Base-by-base conservation (phyloP, 1,140 invertebrate species). In the Bilobella aurantiaca region DNA sequence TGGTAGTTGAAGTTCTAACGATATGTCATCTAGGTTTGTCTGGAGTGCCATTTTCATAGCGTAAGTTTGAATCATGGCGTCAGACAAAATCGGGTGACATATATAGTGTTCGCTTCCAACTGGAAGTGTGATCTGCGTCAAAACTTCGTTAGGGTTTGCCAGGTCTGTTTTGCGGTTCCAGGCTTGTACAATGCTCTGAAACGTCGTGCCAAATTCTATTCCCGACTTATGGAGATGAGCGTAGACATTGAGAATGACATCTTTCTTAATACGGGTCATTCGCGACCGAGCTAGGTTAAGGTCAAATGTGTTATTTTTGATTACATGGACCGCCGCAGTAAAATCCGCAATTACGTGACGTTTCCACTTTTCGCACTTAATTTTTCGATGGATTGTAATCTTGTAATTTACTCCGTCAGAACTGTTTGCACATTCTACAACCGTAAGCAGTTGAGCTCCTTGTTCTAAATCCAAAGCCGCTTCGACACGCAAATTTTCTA, bases 11-110 rank as follows among this genome's bases (percentile, higher is more conserved):
- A 62, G 59, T 27, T 62, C 16, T 42, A 12, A 12, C 8, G 49
- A 12, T 53, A 18, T 23, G 25, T 23, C 49, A 14, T 12, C 5
- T 53, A 5, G 18, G 23, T 62, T 53, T 16, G 49, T 5, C 3
- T 23, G 8, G 3, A 53, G 21, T 14, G 21, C 21, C 12, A 18
- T 23, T 12, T 23, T 12, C 5, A 53, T 18, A 18, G 49, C 49
- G 23, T 53, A 53, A 23, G 49, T 46, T 27, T 62, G 60, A 42
- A 62, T 53, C 31, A 62, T 34, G n/a, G 60, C 60, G 25, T 62
- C 60, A 37, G 46, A 34, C 8, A 62, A 30, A 12, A 62, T 62
- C 16, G 60, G 60, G 37, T 58, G 32, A 32, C 57, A 47, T 5
- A 67, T 57, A 3, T 61, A 63, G 14, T 30, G 16, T 1, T 42